These are phyloP conservation scores for Epinephelus moara DNA, from an alignment of 2,113 vertebrate species.

Conservation along the genomic window DNA sequence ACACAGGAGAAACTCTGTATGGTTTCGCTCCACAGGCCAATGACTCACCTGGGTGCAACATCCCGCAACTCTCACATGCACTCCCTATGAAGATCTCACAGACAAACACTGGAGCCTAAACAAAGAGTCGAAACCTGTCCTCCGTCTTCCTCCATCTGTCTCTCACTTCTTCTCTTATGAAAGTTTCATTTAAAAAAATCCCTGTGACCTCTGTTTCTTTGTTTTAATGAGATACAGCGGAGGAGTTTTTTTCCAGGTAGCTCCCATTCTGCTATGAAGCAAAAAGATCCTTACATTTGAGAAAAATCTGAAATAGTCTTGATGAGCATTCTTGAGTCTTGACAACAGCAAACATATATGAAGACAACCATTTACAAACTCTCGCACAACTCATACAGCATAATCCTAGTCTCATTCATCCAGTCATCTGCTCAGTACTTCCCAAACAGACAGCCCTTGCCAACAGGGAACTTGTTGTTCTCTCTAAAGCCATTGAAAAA, in stretches of 20 bases:
- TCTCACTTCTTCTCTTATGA: constrained; percentile 10
- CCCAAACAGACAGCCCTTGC: no score
- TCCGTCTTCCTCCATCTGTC: not conserved
- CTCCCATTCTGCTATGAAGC: not conserved
- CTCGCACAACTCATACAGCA: no score
- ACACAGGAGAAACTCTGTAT: constrained; percentile 45
- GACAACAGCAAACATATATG: no score
- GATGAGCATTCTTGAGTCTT: no score
- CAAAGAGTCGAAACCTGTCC: constrained; percentile 36
- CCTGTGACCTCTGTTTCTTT: not conserved
- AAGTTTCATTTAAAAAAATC: not conserved
- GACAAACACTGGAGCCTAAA: constrained; percentile 43
- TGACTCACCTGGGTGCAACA: constrained; percentile 74
- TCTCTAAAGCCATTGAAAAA: no score
- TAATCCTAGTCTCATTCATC: no score
- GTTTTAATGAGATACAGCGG: not conserved
- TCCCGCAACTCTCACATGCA: constrained; percentile 24
- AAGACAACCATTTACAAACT: no score
- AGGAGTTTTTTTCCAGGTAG: not conserved
- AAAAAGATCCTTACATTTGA: not conserved
- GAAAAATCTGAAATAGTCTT: not conserved
- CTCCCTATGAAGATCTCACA: not conserved
- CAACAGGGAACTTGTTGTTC: no score
- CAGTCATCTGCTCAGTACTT: no score
- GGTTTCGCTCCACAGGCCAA: constrained; percentile 54